Percentiles rank a stretch among this genome's conserved stretches.
Evolutionary conservation across 1,140 invertebrate genomes (phyloP).

Genomic region (Octopus sinensis): DNA sequence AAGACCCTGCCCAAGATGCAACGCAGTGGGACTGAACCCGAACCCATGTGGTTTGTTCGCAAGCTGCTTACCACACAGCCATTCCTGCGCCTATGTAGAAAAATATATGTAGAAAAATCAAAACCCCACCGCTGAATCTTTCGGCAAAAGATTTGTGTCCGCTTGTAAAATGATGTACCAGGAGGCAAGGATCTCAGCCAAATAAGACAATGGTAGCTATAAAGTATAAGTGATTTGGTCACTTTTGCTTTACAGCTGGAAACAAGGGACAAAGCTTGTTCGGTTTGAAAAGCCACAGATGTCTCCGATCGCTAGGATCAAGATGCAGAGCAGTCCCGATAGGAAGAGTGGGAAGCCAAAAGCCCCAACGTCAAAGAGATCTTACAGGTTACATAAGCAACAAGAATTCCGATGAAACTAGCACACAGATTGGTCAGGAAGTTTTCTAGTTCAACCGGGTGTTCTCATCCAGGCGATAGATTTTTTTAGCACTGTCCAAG

Average conservation of each 20-base stretch:
- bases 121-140: conserved; percentile 25
- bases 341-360: conserved; percentile 29
- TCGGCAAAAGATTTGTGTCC: conserved; percentile 21
- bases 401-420: conserved; percentile 23
- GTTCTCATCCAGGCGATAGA: not conserved
- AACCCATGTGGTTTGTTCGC: too few species aligned
- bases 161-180: conserved; percentile 21
- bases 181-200: conserved; percentile 23
- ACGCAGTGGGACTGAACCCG: too few species aligned
- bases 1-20: too few species aligned
- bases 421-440: conserved; percentile 21
- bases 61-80: too few species aligned
- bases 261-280: too few species aligned
- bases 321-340: conserved; percentile 22
- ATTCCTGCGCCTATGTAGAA: too few species aligned
- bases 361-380: conserved; percentile 28
- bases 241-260: too few species aligned
- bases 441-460: not conserved
- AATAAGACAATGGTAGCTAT: not conserved
- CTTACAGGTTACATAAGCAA: conserved; percentile 31
- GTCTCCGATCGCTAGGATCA: conserved; percentile 11
- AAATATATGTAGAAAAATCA: too few species aligned
- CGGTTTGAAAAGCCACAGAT: conserved; percentile 12
- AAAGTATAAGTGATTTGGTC: too few species aligned
- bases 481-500: not conserved